Conservation (phyloP, 1,140 invertebrate species). For the Drosophila lowei region DNA sequence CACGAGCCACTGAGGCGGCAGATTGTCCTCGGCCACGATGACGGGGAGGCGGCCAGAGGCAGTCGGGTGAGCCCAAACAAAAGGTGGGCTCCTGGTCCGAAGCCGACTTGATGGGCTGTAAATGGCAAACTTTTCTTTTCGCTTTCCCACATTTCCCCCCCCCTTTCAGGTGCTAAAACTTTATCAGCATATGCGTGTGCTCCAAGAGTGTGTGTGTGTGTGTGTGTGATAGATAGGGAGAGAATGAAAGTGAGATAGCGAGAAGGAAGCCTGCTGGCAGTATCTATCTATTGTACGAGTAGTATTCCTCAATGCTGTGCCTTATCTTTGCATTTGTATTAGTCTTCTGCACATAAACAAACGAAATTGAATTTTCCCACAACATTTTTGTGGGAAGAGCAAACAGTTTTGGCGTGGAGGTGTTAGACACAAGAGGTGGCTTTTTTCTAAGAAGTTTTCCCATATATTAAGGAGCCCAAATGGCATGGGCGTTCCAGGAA, state of each 20-base stretch:
- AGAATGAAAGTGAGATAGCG: slow-evolving; percentile 6
- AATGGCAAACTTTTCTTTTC: slow-evolving; percentile 71
- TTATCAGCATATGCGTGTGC: slow-evolving; percentile 51
- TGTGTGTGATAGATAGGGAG: no score
- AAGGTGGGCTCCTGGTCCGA: slow-evolving; percentile 55
- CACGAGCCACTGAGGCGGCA: no score
- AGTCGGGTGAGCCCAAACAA: slow-evolving; percentile 26
- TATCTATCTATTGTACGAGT: slow-evolving; percentile 54
- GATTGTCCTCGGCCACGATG: no score
- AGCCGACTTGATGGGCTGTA: slow-evolving; percentile 70
- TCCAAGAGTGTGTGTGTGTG: no score
- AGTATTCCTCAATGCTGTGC: slow-evolving; percentile 48
- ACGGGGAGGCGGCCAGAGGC: background rate
- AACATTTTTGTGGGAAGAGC: slow-evolving; percentile 30
- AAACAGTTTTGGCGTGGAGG: background rate
- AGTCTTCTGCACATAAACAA: slow-evolving; percentile 65
- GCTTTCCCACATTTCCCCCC: slow-evolving; percentile 24
- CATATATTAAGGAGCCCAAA: slow-evolving; percentile 21
- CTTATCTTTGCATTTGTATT: slow-evolving; percentile 78
- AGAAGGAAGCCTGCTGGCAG: slow-evolving; percentile 39
- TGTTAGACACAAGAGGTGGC: no score
- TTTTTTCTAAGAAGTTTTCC: slow-evolving; percentile 3
- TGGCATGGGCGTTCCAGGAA: slow-evolving; percentile 5
- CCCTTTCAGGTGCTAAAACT: slow-evolving; percentile 49
- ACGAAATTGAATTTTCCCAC: slow-evolving; percentile 71